These are phyloP conservation scores for Spinus olivaceus DNA, from an alignment of 2,797 vertebrate species.

Conservation along the genomic window DNA sequence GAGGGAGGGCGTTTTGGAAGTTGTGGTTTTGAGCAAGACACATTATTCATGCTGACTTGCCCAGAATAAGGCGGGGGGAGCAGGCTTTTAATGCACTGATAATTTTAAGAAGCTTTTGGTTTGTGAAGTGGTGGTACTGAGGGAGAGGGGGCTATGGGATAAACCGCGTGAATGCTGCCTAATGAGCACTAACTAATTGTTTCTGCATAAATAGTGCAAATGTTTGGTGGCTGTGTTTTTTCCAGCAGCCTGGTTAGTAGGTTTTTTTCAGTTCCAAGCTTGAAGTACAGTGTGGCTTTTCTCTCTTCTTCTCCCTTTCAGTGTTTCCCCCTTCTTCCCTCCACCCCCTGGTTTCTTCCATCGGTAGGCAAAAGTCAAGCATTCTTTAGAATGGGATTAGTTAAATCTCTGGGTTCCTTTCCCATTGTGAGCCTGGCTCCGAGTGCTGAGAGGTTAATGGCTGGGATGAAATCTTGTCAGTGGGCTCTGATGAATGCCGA, in stretches of 20 bases:
- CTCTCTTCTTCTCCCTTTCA: constrained; percentile 22
- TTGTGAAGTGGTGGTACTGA: neutral
- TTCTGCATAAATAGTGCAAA: constrained; percentile 21
- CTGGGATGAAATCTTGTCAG: constrained; percentile 80
- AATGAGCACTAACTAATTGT: constrained; percentile 47
- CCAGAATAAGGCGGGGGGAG: constrained; percentile 21
- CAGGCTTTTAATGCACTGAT: constrained; percentile 58
- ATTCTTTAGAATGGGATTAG: constrained; percentile 83
- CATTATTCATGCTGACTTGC: constrained; percentile 27
- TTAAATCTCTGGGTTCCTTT: constrained; percentile 72
- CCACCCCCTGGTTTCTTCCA: constrained; percentile 67
- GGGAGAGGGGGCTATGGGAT: neutral
- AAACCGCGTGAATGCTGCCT: neutral
- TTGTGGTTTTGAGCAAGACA: constrained; percentile 40
- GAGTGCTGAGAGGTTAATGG: constrained; percentile 82
- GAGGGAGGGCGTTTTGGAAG: constrained; percentile 7
- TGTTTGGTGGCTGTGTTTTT: neutral
- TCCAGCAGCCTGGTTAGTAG: neutral
- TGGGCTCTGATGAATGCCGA: constrained; percentile 74
- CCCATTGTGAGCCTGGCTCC: constrained; percentile 72
- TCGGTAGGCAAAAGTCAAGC: constrained; percentile 76
- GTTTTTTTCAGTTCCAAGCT: constrained; percentile 14
- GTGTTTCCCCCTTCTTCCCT: neutral
- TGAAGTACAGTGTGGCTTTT: constrained; percentile 35
- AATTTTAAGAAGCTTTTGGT: constrained; percentile 36